Evolutionary conservation across 2,797 vertebrate species (phyloP).

Genomic region (Macropodus opercularis): DNA sequence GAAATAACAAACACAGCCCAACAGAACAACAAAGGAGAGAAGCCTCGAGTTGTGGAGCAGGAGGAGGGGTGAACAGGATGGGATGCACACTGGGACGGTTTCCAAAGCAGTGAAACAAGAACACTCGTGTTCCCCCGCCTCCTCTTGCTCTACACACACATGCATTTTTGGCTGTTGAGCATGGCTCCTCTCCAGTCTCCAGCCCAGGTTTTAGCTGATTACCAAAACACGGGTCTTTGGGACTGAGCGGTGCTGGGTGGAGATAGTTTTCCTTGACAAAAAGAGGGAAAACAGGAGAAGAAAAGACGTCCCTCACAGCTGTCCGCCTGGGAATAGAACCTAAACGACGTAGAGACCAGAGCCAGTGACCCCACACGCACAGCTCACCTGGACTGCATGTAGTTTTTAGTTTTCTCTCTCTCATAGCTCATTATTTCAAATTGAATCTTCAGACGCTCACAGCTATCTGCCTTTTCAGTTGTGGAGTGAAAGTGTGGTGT

Average conservation of each 20-base stretch:
- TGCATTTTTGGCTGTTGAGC: constrained; percentile 20
- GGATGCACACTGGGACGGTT: constrained; percentile 38
- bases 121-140: constrained; percentile 47
- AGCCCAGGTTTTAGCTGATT: constrained; percentile 77
- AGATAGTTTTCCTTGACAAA: constrained; percentile 40
- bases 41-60: constrained; percentile 19
- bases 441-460: background rate
- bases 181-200: constrained; percentile 77
- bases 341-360: constrained; percentile 21
- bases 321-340: constrained; percentile 19
- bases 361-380: constrained; percentile 34
- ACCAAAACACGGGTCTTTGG: constrained; percentile 61
- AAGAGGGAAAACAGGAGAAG: constrained; percentile 46
- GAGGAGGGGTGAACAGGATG: constrained; percentile 21
- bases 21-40: constrained; percentile 27
- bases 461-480: constrained; percentile 19
- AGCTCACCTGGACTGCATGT: constrained; percentile 57
- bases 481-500: constrained; percentile 36
- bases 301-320: constrained; percentile 24
- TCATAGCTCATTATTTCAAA: constrained; percentile 18
- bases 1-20: constrained; percentile 22
- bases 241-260: constrained; percentile 41
- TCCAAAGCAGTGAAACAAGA: constrained; percentile 62
- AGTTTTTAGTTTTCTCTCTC: background rate
- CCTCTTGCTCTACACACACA: constrained; percentile 16